phyloP scores from a whole-genome alignment of 2,113 vertebrate genomes.

The Nothobranchius kuhntae region DNA sequence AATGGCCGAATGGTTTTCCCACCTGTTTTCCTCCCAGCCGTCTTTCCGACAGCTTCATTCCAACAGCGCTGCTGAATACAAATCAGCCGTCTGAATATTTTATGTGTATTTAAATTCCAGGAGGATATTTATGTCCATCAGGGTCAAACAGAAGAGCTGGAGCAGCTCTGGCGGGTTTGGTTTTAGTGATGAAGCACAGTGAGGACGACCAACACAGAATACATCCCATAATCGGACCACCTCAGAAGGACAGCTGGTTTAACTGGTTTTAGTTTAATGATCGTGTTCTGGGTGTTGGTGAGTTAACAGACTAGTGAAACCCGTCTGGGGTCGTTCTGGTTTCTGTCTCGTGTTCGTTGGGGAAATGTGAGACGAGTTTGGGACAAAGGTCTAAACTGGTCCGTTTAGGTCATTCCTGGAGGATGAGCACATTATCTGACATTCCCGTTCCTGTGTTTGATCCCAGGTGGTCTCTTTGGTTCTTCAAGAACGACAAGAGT shows the following conservation, averaged over 20 bases:
- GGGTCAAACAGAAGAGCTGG: constrained; percentile 29
- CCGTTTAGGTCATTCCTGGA: too few species aligned
- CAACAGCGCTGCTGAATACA: constrained; percentile 31
- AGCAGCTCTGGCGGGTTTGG: too few species aligned
- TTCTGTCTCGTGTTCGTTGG: neutral
- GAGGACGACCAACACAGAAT: neutral
- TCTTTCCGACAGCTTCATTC: constrained; percentile 5
- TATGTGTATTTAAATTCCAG: constrained; percentile 46
- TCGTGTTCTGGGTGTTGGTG: too few species aligned
- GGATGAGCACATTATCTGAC: too few species aligned
- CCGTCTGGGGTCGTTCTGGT: too few species aligned
- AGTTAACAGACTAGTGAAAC: too few species aligned
- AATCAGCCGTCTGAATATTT: constrained; percentile 49
- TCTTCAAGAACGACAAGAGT: constrained; percentile 99
- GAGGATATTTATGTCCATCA: constrained; percentile 29
- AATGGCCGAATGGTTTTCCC: constrained; percentile 8
- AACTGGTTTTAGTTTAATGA: too few species aligned
- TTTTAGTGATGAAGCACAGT: neutral
- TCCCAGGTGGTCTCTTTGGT: constrained; percentile 97
- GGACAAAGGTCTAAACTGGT: neutral
- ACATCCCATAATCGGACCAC: neutral
- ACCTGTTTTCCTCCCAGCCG: constrained; percentile 19
- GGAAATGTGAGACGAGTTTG: constrained; percentile 4
- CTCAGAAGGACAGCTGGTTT: too few species aligned
- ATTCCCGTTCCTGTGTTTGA: constrained; percentile 25